Base-by-base conservation (phyloP, 2,888 invertebrate genomes). In the Ommatoiulus sabulosus region DNA sequence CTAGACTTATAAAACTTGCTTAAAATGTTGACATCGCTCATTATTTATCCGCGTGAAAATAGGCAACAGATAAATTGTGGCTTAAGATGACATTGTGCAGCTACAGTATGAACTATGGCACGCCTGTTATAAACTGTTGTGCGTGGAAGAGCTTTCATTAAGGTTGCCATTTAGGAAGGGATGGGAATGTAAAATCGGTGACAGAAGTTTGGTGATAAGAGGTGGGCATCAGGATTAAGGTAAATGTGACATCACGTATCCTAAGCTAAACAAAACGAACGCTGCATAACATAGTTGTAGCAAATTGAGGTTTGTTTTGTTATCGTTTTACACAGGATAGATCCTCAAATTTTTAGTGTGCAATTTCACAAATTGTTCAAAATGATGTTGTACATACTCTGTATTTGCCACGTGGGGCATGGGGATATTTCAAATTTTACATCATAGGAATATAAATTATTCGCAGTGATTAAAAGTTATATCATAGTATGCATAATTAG, bases 21-120 rank as follows among this genome's bases (percentile, higher is more conserved):
- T 80, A 80, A 80, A 80, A 80, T 80, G 80, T 80, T 80, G 80
- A 43, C 80, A 35, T 80, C 3, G 35, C 35, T 80, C 80, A 80
- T 80, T 43, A 80, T 80, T 80, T 80, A 80, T 80, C 80, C 15
- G 12, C 35, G 15, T 80, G 80, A 80, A 80, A 80, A 80, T 80
- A 15, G 35, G 80, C 80, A 80, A 80, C 80, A 80, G 80, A 80
- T 80, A 80, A 80, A 43, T 24, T 80, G 80, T 43, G 80, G 80
- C 24, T 80, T 80, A 80, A 80, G 80, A 80, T 80, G 80, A 80
- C 80, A 12, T 80, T 72, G 72, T n/a, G 72, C 35, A 7, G 20
- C 7, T 10, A n/a, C n/a, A n/a, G n/a, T n/a, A 72, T 72, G 72
- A 24, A 72, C 12, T 80, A 12, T 24, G 80, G 0, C 80, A 35